phyloP scores from a whole-genome alignment of 2,888 invertebrate genomes.

The Apotomis betuletana region DNA sequence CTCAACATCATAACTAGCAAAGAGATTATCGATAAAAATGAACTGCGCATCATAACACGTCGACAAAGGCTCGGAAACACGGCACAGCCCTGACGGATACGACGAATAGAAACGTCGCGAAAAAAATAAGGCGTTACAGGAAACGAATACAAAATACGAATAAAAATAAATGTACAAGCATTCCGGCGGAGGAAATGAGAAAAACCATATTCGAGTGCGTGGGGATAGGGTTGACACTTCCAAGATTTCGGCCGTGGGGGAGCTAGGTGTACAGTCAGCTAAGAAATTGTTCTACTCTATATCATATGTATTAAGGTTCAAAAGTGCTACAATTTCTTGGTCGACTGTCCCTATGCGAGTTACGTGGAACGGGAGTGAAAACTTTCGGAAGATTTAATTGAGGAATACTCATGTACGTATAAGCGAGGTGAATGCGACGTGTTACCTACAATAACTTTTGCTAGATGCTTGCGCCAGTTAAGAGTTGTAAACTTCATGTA shows the following conservation, averaged over 20 bases:
- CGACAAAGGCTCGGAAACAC: constrained; percentile 33
- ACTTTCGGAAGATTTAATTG: constrained; percentile 5
- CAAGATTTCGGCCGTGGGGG: constrained; percentile 24
- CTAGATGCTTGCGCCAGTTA: neutral
- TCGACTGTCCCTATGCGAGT: neutral
- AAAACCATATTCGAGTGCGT: constrained; percentile 69
- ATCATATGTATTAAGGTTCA: no score
- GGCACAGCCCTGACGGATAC: constrained; percentile 42
- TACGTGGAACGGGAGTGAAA: neutral
- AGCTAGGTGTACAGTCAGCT: neutral
- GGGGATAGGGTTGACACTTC: constrained; percentile 44
- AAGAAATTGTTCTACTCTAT: no score
- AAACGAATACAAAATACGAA: constrained; percentile 80
- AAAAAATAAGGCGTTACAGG: constrained; percentile 75
- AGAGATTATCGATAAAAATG: constrained; percentile 6
- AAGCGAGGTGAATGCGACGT: neutral
- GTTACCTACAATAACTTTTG: neutral
- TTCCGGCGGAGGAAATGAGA: constrained; percentile 73
- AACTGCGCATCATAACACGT: constrained; percentile 40
- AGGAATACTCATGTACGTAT: neutral
- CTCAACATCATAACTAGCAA: neutral
- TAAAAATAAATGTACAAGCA: constrained; percentile 76
- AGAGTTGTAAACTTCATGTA: neutral
- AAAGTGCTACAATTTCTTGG: no score
- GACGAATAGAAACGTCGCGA: constrained; percentile 66